phyloP scores from a whole-genome alignment of 92 coral and sea anemone genomes.

The Zoanthus solanderi region DNA sequence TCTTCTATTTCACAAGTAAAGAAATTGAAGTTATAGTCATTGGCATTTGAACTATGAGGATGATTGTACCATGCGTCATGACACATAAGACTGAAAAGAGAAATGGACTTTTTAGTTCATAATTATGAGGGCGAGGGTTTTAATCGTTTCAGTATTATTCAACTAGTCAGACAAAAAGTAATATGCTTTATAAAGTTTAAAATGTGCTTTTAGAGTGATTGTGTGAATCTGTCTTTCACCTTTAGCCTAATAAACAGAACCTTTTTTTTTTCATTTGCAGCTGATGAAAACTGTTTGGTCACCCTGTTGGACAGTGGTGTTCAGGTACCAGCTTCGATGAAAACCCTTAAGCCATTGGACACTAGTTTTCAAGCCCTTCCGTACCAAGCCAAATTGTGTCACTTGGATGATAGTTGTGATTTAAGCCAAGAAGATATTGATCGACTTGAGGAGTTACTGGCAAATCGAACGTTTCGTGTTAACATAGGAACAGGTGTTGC shows the following conservation, averaged over 20 bases:
- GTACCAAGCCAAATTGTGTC: constrained; percentile 35
- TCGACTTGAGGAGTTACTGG: constrained; percentile 27
- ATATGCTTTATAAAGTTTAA: too few relatives aligned
- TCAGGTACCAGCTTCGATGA: neutral
- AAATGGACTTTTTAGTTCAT: too few relatives aligned
- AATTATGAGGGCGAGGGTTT: too few relatives aligned
- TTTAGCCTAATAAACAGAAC: neutral
- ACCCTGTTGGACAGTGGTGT: constrained; percentile 38
- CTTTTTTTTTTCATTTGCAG: neutral
- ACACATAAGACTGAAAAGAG: too few relatives aligned
- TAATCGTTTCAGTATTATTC: too few relatives aligned
- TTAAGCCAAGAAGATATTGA: constrained; percentile 18
- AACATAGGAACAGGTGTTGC: constrained; percentile 1
- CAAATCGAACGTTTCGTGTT: constrained; percentile 17
- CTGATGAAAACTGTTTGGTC: constrained; percentile 24
- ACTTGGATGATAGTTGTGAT: constrained; percentile 26
- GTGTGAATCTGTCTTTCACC: neutral
- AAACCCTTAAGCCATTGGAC: constrained; percentile 35
- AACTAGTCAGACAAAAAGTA: too few relatives aligned
- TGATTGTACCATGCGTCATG: too few relatives aligned
- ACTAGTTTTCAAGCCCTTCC: constrained; percentile 43
- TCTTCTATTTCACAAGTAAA: too few relatives aligned
- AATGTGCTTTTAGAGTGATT: too few relatives aligned
- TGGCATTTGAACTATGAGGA: too few relatives aligned
- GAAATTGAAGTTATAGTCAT: too few relatives aligned